Base-by-base conservation (phyloP, 2,113 vertebrate genomes). In the Rhegmatorhina hoffmannsi region DNA sequence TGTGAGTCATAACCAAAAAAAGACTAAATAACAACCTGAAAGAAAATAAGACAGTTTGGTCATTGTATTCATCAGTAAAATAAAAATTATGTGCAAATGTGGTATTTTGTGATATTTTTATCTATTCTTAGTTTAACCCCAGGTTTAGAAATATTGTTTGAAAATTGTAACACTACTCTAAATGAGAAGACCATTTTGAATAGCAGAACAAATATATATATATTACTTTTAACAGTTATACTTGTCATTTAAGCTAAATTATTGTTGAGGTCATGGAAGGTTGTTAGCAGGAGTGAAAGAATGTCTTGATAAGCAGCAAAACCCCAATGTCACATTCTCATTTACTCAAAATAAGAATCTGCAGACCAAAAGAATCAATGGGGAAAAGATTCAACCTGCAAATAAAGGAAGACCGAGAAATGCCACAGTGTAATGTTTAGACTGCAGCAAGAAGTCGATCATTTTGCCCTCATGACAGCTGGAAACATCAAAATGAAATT, bases 1-100 rank as follows among this genome's bases (percentile, higher is more conserved):
- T 63, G 86, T 96, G 92, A 94, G 83, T 93, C 94, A 93, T 75
- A 90, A 59, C 64, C 84, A 59, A 70, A 92, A 91, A 91, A 88
- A 81, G 47, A 84, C 66, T 83, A 90, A 88, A 86, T 88, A 44
- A 44, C 64, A 93, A 52, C 34, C 68, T 88, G 85, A 83, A 83
- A 52, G 31, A 83, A 89, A 46, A 56, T 55, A 68, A 79, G 43
- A 66, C 17, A 47, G 11, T 77, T 81, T 83, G 17, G 59, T 70
- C 55, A 70, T 66, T 93, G 55, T 70, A 52, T 66, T 86, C 19
- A 63, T 59, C 72, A 84, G 15, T 80, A 82, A 87, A 91, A 63
- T 17, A 88, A 82, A 95, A 91, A 92, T 87, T 74, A 91, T 88
- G 15, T 67, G 13, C 26, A 67, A 77, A 50, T 46, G 47, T 44